Base-by-base conservation (phyloP, 2,797 vertebrate genomes). In the Pteropus rufus region DNA sequence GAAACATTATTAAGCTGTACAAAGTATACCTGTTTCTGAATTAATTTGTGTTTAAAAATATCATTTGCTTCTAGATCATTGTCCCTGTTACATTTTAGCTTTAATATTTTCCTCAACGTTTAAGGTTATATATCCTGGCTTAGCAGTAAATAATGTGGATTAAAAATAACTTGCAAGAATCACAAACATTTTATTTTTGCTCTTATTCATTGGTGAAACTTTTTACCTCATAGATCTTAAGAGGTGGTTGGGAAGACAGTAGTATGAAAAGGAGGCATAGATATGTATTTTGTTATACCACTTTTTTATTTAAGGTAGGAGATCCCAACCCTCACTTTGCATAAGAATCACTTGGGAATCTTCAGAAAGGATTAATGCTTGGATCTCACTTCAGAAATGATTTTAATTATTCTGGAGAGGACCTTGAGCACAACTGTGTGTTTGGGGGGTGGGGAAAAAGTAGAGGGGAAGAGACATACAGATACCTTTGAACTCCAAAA, bases 11-110 rank as follows among this genome's bases (percentile, higher is more conserved):
- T 39, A 81, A 90, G 21, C 26, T 24, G 44, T 69, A 39, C 10
- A 82, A 60, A 67, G 23, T 58, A 34, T 41, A 81, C 77, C 34
- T 14, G 58, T 16, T 83, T 94, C 54, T 91, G 54, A 97, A 84
- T 89, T 72, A 76, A 52, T 3, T 67, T 83, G 21, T 54, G 15
- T 85, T 80, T 70, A 62, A 52, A 92, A 94, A 52, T 73, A 44
- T 44, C 11, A 70, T 90, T 94, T 86, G 54, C 21, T 82, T 75
- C 24, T 82, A 81, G 39, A 77, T 96, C 82, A 91, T 81, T 69
- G 26, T 46, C 16, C n/a, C 36, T 0, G 1, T 76, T 10, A 19
- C 1, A 24, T 94, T 92, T 84, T 89, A 86, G 49, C 36, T 75
- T 75, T 70, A 91, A 46, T 58, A 73, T 62, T 85, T 96, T 96